phyloP scores from a whole-genome alignment of 1,140 invertebrate genomes.

The Drusus annulatus region DNA sequence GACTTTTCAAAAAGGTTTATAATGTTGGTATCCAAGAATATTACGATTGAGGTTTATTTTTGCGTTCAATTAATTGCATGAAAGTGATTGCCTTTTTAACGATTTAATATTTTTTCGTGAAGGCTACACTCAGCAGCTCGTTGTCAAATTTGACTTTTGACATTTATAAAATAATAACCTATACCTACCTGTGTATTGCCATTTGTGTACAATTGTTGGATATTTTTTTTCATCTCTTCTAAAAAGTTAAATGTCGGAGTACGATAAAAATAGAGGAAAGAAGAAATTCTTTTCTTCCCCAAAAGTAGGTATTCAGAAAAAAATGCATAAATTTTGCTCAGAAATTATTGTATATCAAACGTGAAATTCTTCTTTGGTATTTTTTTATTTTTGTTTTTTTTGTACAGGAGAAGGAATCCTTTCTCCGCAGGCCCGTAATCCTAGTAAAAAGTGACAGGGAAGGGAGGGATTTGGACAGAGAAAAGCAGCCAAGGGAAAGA shows the following conservation, averaged over 20 bases:
- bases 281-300: conserved; percentile 64
- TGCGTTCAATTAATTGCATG: no score
- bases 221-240: no score
- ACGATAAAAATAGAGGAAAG: conserved; percentile 64
- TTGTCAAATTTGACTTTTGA: conserved; percentile 20
- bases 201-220: no score
- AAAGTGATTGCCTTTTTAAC: background rate
- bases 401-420: conserved; percentile 61
- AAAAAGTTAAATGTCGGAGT: conserved; percentile 59
- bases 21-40: no score
- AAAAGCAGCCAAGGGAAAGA: conserved; percentile 55
- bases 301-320: conserved; percentile 59
- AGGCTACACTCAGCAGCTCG: background rate
- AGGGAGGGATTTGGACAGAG: conserved; percentile 60
- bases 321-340: no score
- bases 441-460: conserved; percentile 68
- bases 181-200: background rate
- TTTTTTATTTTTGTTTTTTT: no score
- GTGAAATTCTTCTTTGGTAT: no score
- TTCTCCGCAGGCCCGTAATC: conserved; percentile 65
- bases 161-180: conserved; percentile 1
- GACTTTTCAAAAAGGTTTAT: no score
- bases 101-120: background rate
- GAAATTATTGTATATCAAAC: no score
- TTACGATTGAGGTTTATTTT: no score